Evolutionary conservation across 2,888 invertebrate species (phyloP), one percentile per base, ranked within the genome.

Genomic region (Dendrolimus pini): DNA sequence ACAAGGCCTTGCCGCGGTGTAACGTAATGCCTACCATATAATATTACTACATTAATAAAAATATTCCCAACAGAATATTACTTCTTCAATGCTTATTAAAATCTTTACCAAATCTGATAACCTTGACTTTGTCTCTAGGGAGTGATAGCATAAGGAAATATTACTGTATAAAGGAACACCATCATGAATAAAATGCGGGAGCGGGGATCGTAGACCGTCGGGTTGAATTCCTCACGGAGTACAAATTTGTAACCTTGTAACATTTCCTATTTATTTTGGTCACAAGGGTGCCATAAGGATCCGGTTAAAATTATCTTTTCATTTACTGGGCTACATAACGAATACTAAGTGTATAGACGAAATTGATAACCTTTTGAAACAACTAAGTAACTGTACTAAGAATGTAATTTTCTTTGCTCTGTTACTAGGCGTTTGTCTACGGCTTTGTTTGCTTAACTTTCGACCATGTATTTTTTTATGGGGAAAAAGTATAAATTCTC

Each of bases 221-320:
- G 68, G 69, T 67, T 65, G 62, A 57, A 57, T 68, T 77, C 66
- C 77, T 52, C 57, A 66, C 68, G 74, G 63, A 70, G 74, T 67
- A 77, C 76, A 76, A 77, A 77, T 73, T 77, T 67, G 69, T 70
- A 70, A 72, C 67, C 69, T 72, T 64, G 68, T 70, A 71, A 74
- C 73, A 70, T 66, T 67, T 64, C 61, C 63, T 56, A 56, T 56
- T 65, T 66, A 66, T 67, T 66, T 62, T 59, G 57, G 62, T 66
- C 71, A 69, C 70, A 57, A 60, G 67, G 68, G 72, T 64, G 62
- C 66, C 64, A 47, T 47, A 10, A 47, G 47, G 47, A 10, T 47
- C 12, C 12, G 9, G 12, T 47, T 47, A 2, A 47, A 9, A 47
- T 47, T 47, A 30, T 6, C 30, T 30, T 30, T 30, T 30, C 30